phyloP scores from a whole-genome alignment of 2,113 vertebrate genomes.

The Guaruba guarouba region DNA sequence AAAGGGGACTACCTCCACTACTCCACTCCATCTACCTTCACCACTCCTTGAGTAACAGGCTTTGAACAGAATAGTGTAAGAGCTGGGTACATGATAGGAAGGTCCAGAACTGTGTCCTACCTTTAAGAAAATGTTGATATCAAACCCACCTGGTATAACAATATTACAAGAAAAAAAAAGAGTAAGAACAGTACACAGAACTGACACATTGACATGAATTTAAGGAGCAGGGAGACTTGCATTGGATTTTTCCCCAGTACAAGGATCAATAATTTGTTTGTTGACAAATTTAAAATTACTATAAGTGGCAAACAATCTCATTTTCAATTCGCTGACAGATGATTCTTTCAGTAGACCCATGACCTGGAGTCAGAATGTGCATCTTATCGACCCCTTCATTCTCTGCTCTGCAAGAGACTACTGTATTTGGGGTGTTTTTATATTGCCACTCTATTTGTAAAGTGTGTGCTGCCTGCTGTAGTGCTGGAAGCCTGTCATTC shows the following conservation, averaged over 20 bases:
- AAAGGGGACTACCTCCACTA: not conserved
- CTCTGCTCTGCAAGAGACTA: not conserved
- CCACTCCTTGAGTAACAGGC: not conserved
- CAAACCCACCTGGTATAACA: not conserved
- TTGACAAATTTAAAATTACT: conserved; percentile 20
- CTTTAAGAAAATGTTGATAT: not conserved
- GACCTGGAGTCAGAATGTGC: not conserved
- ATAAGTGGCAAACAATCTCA: not conserved
- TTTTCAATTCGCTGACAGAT: not conserved
- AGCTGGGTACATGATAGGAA: rapidly evolving
- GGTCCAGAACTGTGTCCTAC: not conserved
- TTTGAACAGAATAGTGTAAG: not conserved
- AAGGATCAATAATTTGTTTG: conserved; percentile 10
- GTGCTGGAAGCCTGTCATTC: not conserved
- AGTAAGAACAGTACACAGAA: not conserved
- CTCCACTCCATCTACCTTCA: not conserved
- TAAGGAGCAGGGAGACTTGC: not conserved
- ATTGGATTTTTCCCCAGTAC: not conserved
- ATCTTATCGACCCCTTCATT: not conserved
- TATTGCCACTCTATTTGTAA: not conserved
- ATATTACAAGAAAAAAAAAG: not conserved
- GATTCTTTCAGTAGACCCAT: not conserved
- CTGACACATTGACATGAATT: conserved; percentile 7
- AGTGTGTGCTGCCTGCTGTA: rapidly evolving
- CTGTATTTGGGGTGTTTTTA: not conserved